Conservation (phyloP, 2,797 vertebrate species). For the Craterocephalus amniculus region DNA sequence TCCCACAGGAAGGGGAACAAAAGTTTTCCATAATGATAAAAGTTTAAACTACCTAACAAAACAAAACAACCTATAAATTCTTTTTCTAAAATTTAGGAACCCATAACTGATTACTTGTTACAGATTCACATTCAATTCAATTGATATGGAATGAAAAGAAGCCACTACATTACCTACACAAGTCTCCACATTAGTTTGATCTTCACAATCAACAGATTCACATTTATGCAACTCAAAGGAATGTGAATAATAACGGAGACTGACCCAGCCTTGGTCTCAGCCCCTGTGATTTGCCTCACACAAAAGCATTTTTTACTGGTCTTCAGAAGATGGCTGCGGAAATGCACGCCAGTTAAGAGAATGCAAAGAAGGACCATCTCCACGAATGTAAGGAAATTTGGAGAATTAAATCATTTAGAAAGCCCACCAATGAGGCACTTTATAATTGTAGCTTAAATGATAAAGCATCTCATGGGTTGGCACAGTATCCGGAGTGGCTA, state of each 20-base stretch:
- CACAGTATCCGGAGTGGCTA: constrained; percentile 57
- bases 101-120: constrained; percentile 61
- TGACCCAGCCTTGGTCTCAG: constrained; percentile 39
- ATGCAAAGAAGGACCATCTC: neutral
- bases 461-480: constrained; percentile 47
- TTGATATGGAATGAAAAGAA: constrained; percentile 64
- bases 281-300: constrained; percentile 26
- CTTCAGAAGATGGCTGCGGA: constrained; percentile 7
- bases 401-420: constrained; percentile 22
- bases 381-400: neutral
- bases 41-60: neutral
- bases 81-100: constrained; percentile 9
- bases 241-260: constrained; percentile 33
- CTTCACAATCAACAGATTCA: constrained; percentile 14
- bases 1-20: constrained; percentile 14
- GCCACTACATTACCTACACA: constrained; percentile 14
- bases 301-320: constrained; percentile 11
- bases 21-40: constrained; percentile 11
- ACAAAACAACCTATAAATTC: neutral
- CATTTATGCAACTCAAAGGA: constrained; percentile 20
- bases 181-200: constrained; percentile 28
- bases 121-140: constrained; percentile 34
- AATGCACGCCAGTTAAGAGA: neutral
- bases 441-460: constrained; percentile 37
- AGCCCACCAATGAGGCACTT: constrained; percentile 69